A percentile compares a stretch with the other conserved stretches of the same genome.
Conservation (phyloP, 2,888 invertebrate genomes). For the Nematopogon swammerdamellus region DNA sequence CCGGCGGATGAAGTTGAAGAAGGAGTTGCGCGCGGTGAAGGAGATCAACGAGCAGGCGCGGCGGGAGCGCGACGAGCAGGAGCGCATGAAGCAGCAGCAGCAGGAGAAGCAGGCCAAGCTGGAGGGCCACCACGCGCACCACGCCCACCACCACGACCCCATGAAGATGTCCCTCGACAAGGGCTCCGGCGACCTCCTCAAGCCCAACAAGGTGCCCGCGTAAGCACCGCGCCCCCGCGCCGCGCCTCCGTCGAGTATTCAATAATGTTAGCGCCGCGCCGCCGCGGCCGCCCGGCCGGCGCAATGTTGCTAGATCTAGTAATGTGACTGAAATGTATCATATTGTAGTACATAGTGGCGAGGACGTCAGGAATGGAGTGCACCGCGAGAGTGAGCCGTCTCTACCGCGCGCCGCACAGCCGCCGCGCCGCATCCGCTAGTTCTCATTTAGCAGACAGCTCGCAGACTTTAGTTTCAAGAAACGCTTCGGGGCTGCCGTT, state of each 20-base stretch:
- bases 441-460: no score
- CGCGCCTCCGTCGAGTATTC: no score
- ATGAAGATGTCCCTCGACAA: slow-evolving; percentile 74
- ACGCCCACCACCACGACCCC: slow-evolving; percentile 67
- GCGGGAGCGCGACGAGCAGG: slow-evolving; percentile 86
- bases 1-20: slow-evolving; percentile 94
- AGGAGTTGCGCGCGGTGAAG: slow-evolving; percentile 90
- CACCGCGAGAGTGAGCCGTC: no score
- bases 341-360: no score
- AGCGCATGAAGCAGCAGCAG: slow-evolving; percentile 87
- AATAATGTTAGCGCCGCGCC: no score
- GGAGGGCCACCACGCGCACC: slow-evolving; percentile 68
- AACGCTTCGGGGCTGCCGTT: background rate
- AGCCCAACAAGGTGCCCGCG: slow-evolving; percentile 75
- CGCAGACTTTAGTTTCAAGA: background rate
- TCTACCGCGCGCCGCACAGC: no score
- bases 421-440: no score
- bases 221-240: slow-evolving; percentile 52
- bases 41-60: slow-evolving; percentile 94
- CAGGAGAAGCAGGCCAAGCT: slow-evolving; percentile 83
- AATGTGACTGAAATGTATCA: no score
- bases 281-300: no score
- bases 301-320: no score
- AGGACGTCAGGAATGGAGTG: no score
- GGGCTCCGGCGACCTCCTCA: slow-evolving; percentile 70